Conservation (phyloP, 2,888 invertebrate species). For the Lordiphosa andalusiaca region DNA sequence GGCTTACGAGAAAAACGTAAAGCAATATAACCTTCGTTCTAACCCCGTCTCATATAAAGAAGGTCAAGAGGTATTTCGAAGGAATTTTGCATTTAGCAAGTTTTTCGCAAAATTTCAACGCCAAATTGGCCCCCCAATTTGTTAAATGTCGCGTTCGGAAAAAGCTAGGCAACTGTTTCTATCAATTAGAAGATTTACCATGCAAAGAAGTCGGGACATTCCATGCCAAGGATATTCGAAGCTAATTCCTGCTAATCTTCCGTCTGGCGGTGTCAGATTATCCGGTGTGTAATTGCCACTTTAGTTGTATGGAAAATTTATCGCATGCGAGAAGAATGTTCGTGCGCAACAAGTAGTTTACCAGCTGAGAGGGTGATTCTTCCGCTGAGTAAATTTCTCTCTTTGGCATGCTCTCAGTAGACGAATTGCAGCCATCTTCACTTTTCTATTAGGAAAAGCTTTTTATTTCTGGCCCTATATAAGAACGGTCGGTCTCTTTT, state of each 20-base stretch:
- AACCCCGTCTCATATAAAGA: slow-evolving; percentile 1
- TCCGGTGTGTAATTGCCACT: slow-evolving; percentile 1
- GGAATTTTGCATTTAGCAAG: slow-evolving; percentile 8
- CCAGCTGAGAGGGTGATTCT: no score
- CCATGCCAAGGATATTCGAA: slow-evolving; percentile 6
- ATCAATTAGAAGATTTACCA: background rate
- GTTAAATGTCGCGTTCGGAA: slow-evolving; percentile 7
- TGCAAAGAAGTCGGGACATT: slow-evolving; percentile 1
- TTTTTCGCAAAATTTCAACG: slow-evolving; percentile 12
- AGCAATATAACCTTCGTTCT: slow-evolving; percentile 4
- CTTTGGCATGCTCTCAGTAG: no score
- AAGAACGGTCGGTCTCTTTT: no score
- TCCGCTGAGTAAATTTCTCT: no score
- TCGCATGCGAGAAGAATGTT: no score
- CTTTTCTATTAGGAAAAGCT: no score
- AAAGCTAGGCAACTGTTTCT: slow-evolving; percentile 9
- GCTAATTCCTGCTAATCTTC: slow-evolving; percentile 13
- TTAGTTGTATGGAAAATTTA: no score
- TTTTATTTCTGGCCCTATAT: no score
- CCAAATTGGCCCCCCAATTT: slow-evolving; percentile 3
- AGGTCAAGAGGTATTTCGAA: slow-evolving; percentile 2
- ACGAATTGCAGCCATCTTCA: no score
- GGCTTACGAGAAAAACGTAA: slow-evolving; percentile 1
- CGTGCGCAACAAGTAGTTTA: no score
- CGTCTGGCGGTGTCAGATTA: background rate